phyloP scores from a whole-genome alignment of 2,888 invertebrate species.

The Apodemia zela region DNA sequence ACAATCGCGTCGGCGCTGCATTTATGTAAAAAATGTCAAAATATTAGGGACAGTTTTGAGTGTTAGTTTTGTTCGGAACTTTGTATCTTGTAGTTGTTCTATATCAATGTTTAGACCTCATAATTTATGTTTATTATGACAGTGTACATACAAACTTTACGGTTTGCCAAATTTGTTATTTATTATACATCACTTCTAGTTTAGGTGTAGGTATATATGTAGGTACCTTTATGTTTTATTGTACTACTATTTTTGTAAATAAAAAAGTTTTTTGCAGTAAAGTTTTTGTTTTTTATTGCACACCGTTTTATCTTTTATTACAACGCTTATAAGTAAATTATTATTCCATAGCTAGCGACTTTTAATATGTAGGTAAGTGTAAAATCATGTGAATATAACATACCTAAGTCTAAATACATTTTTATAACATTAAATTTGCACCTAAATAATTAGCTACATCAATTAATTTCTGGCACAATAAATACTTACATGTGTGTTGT shows the following conservation, averaged over 20 bases:
- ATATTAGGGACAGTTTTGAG: too few species aligned
- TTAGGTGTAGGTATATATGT: slow-evolving; percentile 33
- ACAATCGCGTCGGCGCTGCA: too few species aligned
- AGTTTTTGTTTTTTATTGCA: slow-evolving; percentile 10
- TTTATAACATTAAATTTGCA: too few species aligned
- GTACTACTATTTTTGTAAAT: slow-evolving; percentile 36
- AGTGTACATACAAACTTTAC: slow-evolving; percentile 20
- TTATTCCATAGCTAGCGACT: neutral
- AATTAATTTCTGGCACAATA: neutral
- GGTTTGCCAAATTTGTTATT: slow-evolving; percentile 36
- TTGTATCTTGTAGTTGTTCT: too few species aligned
- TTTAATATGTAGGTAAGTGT: neutral
- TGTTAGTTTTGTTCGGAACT: too few species aligned
- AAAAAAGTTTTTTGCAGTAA: slow-evolving; percentile 18
- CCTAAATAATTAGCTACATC: neutral
- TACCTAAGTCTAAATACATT: too few species aligned
- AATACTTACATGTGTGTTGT: too few species aligned
- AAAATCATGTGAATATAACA: neutral
- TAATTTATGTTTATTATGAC: slow-evolving; percentile 23
- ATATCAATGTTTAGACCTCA: too few species aligned
- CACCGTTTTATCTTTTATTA: neutral
- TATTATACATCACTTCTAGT: slow-evolving; percentile 40
- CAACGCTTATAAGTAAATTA: neutral
- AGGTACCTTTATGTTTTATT: slow-evolving; percentile 34
- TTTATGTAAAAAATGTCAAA: too few species aligned